These are phyloP conservation scores for Chlorops oryzae DNA, from an alignment of 1,140 invertebrate species.

Conservation along the genomic window DNA sequence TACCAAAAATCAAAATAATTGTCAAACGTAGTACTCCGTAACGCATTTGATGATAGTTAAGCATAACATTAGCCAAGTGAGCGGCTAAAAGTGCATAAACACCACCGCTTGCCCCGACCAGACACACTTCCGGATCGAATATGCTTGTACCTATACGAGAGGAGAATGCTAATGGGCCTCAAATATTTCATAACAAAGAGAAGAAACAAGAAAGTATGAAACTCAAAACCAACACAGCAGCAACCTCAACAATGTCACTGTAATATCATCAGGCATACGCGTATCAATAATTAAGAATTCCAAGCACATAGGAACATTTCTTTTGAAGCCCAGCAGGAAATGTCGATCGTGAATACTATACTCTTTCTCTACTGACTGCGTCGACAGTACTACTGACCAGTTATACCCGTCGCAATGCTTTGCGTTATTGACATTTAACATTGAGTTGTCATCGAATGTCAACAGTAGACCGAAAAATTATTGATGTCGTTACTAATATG, in stretches of 20 bases:
- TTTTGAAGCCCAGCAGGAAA: too few species aligned
- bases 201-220: background rate
- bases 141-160: constrained; percentile 65
- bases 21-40: constrained; percentile 84
- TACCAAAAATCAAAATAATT: constrained; percentile 87
- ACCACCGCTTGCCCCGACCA: constrained; percentile 90
- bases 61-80: constrained; percentile 87
- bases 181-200: background rate
- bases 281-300: background rate
- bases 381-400: too few species aligned
- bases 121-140: constrained; percentile 86
- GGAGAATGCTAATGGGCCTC: too few species aligned
- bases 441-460: too few species aligned
- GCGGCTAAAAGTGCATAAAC: constrained; percentile 91
- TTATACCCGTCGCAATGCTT: too few species aligned
- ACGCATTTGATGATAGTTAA: constrained; percentile 96
- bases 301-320: too few species aligned
- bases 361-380: too few species aligned
- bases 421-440: too few species aligned
- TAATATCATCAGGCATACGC: background rate
- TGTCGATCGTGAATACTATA: too few species aligned
- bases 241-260: background rate
- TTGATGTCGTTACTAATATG: too few species aligned
- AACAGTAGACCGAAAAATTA: too few species aligned
- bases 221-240: background rate